Percentiles rank a stretch among this genome's conserved stretches.
These are phyloP conservation scores for Daphoenositta chrysoptera DNA, from an alignment of 2,113 vertebrate genomes.

Conservation along the genomic window DNA sequence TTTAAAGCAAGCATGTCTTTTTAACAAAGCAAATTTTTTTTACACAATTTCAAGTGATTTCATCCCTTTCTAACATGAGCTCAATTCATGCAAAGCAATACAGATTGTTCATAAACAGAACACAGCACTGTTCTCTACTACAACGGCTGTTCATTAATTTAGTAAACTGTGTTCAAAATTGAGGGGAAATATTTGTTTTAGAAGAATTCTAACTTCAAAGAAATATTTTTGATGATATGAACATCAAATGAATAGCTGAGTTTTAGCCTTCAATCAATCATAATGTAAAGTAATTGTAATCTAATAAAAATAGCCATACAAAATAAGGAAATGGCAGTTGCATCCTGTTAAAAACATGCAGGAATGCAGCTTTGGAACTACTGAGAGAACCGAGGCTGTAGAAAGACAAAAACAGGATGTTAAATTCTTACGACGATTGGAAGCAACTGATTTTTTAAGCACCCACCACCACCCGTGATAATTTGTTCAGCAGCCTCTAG, in stretches of 20 bases:
- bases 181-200: not conserved
- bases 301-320: conserved; percentile 76
- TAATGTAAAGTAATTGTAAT: conserved; percentile 57
- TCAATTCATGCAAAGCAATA: conserved; percentile 30
- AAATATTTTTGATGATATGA: conserved; percentile 47
- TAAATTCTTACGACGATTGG: conserved; percentile 27
- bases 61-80: conserved; percentile 22
- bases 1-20: conserved; percentile 56
- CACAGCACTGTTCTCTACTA: not conserved
- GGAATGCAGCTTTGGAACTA: conserved; percentile 64
- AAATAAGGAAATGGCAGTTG: conserved; percentile 78
- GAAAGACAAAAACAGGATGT: conserved; percentile 80
- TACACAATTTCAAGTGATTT: conserved; percentile 31
- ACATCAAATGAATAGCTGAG: conserved; percentile 54
- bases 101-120: not conserved
- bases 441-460: conserved; percentile 15
- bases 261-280: conserved; percentile 64
- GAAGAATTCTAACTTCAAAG: conserved; percentile 51
- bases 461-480: not conserved
- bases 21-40: conserved; percentile 51
- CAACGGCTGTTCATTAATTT: conserved; percentile 21
- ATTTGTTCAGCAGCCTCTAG: conserved; percentile 27
- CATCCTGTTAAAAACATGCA: conserved; percentile 74
- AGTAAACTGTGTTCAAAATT: conserved; percentile 30
- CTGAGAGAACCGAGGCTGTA: conserved; percentile 45